These are phyloP conservation scores for Stegastes partitus DNA, from an alignment of 2,113 vertebrate species.

Conservation along the genomic window DNA sequence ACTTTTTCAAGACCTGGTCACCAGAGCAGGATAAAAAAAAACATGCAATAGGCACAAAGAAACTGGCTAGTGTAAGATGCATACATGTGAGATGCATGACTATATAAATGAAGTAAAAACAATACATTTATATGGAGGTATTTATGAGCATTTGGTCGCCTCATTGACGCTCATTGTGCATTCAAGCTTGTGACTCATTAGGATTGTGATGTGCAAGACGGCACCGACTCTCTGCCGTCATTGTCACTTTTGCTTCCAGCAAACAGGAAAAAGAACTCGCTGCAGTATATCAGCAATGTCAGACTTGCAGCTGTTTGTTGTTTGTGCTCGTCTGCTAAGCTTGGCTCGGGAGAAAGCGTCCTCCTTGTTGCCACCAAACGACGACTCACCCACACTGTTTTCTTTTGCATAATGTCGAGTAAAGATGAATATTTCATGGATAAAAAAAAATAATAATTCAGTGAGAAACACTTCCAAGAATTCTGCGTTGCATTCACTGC, in stretches of 20 bases:
- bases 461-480: constrained; percentile 16
- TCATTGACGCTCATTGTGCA: not conserved
- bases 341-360: not conserved
- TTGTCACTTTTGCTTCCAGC: constrained; percentile 17
- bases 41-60: too few species aligned
- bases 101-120: not conserved
- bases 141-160: not conserved
- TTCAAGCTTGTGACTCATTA: not conserved
- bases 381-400: constrained; percentile 29
- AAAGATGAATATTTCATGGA: constrained; percentile 47
- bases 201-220: not conserved
- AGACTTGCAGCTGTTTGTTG: constrained; percentile 29
- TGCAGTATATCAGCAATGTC: constrained; percentile 48
- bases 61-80: too few species aligned
- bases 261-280: constrained; percentile 2
- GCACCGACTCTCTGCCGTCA: constrained; percentile 20
- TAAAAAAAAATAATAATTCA: constrained; percentile 54
- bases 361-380: constrained; percentile 14
- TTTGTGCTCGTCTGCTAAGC: constrained; percentile 28
- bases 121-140: not conserved
- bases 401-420: constrained; percentile 40
- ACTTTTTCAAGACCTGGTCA: not conserved
- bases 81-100: not conserved
- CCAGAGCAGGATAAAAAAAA: not conserved
- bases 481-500: not conserved